A percentile compares a stretch with the other conserved stretches of the same genome.
Evolutionary conservation across 1,140 invertebrate species (phyloP).

Genomic region (Ceratina australensis): DNA sequence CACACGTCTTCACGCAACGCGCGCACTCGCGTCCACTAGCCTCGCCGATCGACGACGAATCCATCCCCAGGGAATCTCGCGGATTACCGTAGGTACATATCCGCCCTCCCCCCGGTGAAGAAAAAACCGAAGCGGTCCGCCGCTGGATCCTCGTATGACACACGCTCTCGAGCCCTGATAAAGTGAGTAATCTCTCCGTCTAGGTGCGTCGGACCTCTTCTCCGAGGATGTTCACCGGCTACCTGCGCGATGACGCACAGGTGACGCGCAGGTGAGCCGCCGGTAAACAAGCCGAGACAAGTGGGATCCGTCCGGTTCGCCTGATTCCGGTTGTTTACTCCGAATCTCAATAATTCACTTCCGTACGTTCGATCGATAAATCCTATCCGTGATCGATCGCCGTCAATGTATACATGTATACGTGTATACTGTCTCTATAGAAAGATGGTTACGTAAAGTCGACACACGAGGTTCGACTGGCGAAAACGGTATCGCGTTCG

Average conservation of each 20-base stretch:
- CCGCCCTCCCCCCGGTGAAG: too few species aligned
- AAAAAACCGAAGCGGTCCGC: not conserved
- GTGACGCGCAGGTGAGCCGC: conserved; percentile 58
- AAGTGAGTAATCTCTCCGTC: conserved; percentile 63
- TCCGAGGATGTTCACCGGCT: conserved; percentile 39
- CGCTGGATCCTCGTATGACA: conserved; percentile 12
- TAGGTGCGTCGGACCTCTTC: conserved; percentile 12
- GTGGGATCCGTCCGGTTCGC: conserved; percentile 17
- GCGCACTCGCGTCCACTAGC: conserved; percentile 10
- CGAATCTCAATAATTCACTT: not conserved
- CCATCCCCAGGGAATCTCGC: conserved; percentile 21
- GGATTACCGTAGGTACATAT: conserved; percentile 13
- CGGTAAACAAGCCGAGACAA: conserved; percentile 42
- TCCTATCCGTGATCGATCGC: too few species aligned
- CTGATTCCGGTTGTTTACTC: not conserved
- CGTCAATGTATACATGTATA: too few species aligned
- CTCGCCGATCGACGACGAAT: conserved; percentile 10
- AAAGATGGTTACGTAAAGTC: not conserved
- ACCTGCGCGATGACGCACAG: conserved; percentile 59
- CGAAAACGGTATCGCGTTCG: not conserved
- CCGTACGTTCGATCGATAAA: not conserved
- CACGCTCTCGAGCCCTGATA: conserved; percentile 63
- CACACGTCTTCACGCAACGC: conserved; percentile 9
- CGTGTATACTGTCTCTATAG: not conserved
- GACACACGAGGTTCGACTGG: not conserved